Evolutionary conservation across 2,888 invertebrate genomes (phyloP), one percentile per base, ranked within the genome.

Genomic region (Taenaris catops): DNA sequence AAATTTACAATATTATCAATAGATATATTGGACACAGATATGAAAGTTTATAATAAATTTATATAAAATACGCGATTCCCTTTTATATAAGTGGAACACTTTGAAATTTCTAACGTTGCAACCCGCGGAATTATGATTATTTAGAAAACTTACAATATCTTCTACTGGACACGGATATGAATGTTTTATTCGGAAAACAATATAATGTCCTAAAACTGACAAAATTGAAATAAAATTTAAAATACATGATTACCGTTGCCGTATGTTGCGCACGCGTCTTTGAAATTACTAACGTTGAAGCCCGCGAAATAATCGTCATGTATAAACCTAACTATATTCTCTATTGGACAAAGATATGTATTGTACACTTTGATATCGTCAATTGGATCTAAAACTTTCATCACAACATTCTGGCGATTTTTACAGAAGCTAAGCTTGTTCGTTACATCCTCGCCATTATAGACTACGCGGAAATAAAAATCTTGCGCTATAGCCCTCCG

Each of bases 361-460:
- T 80, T 58, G 36, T 72, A 70, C 1, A 65, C 55, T 32, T 71
- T 78, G 38, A 66, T 40, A 39, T 73, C 70, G 25, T 80, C 75
- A 16, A 64, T 56, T 0, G 74, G 63, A 55, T 89, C 60, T 44
- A 81, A 48, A 41, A 81, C 76, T 37, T 65, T 75, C 83, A 81
- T 83, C 1, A 65, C 65, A 58, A 88, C 43, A 88, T 86, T 68
- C 68, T 88, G 70, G 78, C 90, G 32, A 8, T 87, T 86, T 55
- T 88, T 91, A 67, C 97, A 97, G 62, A 97, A 97, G 49, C 91
- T 90, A 17, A 96, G 88, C 50, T 91, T 90, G 55, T 91, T 90
- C 0, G 97, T 97, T 0, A 96, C 91, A 64, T 97, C 96, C 38
- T 90, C 91, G 0, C 98, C 98, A 55, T 97, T 96, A 46, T 93